Base-by-base conservation (phyloP, 1,140 invertebrate species). In the Drosophila tani region DNA sequence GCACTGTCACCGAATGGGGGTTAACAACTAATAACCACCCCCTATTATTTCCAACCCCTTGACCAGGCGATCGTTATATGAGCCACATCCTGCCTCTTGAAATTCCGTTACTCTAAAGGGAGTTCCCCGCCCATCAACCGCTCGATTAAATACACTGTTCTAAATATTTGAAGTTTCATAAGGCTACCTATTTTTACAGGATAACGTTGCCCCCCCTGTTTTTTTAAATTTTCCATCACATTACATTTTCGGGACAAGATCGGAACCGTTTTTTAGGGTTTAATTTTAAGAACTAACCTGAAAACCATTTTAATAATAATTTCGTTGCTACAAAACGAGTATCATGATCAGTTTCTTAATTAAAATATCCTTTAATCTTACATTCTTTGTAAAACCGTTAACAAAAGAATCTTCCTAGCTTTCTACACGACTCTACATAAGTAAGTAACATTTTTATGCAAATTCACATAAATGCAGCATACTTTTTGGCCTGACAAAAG, bases 31-130 rank as follows among this genome's bases (percentile, higher is more conserved):
- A 56, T 56, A 56, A 24, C 35, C 53, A 40, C 53, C 53, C 53
- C 53, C 53, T 45, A 40, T 59, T 43, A 58, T 47, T 73, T 73
- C 7, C 70, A 73, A 73, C 70, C 70, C 70, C 69, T 71, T 49
- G 43, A 38, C 51, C 45, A 43, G 3, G 29, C 21, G 69, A 73
- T 73, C 55, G 38, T 73, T 73, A 73, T 41, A 51, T 51, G 58
- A 73, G 43, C 38, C 53, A 73, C 67, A 66, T 70, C 63, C 64
- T 46, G 64, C 19, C 67, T 6, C 40, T 46, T 24, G 14, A 46
- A 68, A 70, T 70, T 17, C 49, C 64, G 64, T 70, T 68, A 70
- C 40, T n/a, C 8, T n/a, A 1, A 38, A 12, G 19, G 21, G 9
- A 65, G 9, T 24, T 64, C 11, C 14, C 59, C 32, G 8, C 0